Evolutionary conservation across 92 coral and sea anemone species (phyloP).

Genomic region (Pocillopora meandrina): DNA sequence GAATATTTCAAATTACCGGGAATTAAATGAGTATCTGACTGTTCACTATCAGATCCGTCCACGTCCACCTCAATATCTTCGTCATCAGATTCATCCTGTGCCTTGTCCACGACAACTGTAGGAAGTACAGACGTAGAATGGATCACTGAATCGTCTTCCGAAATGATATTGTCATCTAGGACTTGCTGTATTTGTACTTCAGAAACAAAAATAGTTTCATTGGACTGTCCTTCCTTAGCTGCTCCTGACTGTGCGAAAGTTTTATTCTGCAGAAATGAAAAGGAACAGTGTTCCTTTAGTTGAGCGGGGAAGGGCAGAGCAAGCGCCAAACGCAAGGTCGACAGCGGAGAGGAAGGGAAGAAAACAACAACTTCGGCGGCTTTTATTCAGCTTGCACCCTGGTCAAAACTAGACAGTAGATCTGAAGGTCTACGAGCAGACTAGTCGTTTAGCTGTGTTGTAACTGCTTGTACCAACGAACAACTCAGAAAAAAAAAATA

Average conservation of each 20-base stretch:
- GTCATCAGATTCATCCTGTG: conserved; percentile 42
- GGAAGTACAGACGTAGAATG: background rate
- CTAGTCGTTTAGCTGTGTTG: no score
- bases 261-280: conserved; percentile 13
- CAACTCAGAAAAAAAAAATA: no score
- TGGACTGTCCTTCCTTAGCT: conserved; percentile 16
- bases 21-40: background rate
- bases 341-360: no score
- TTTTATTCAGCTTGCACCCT: no score
- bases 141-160: background rate
- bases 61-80: conserved; percentile 74
- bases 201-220: conserved; percentile 9
- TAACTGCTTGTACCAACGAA: no score
- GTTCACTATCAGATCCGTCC: conserved; percentile 62
- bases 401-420: no score
- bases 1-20: conserved; percentile 8
- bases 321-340: no score
- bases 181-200: conserved; percentile 22
- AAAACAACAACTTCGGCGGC: no score
- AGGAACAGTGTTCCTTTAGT: no score
- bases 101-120: background rate
- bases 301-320: no score
- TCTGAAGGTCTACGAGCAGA: no score
- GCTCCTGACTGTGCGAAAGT: background rate
- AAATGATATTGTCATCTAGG: background rate